Base-by-base conservation (phyloP, 1,140 invertebrate genomes). In the Drosophila setifemur region DNA sequence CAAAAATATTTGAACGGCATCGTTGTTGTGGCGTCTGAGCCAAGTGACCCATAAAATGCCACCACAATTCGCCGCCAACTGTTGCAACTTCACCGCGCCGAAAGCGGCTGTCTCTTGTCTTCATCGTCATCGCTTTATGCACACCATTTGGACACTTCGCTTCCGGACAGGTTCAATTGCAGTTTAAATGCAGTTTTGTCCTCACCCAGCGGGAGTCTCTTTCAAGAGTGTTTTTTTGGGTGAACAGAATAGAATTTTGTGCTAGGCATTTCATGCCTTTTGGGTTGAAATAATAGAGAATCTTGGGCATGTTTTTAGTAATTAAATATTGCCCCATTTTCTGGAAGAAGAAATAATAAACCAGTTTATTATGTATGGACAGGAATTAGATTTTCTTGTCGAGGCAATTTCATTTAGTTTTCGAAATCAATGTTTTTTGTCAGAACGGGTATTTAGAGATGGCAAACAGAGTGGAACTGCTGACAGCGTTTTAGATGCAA, bases 41-140 rank as follows among this genome's bases (percentile, higher is more conserved):
- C 67, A 71, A 70, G 67, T 71, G 67, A 71, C 67, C 67, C 67
- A 71, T 71, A 60, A 71, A 71, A 60, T 60, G 67, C 33, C 64
- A 57, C 66, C 43, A 37, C 52, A 23, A 28, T 12, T 29, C 29
- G 52, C 53, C 39, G 39, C 67, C 67, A 71, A 71, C 67, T 71
- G 67, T 71, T 71, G 67, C 66, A 71, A 18, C 9, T 23, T 19
- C 35, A 28, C 19, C 29, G 11, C 14, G 28, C 64, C 50, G n/a
- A 39, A 11, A 39, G 42, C 43, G 49, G 33, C 54, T 37, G 54
- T 52, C 31, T 29, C 53, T 7, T 14, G 57, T n/a, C 52, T 21
- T 23, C 37, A 31, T 16, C 29, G 11, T 63, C 60, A 64, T 64
- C 43, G 61, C 14, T 66, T 66, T 66, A 40, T 66, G 57, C 57